Evolutionary conservation across 1,140 invertebrate species (phyloP).

Genomic region (Philaenus spumarius): DNA sequence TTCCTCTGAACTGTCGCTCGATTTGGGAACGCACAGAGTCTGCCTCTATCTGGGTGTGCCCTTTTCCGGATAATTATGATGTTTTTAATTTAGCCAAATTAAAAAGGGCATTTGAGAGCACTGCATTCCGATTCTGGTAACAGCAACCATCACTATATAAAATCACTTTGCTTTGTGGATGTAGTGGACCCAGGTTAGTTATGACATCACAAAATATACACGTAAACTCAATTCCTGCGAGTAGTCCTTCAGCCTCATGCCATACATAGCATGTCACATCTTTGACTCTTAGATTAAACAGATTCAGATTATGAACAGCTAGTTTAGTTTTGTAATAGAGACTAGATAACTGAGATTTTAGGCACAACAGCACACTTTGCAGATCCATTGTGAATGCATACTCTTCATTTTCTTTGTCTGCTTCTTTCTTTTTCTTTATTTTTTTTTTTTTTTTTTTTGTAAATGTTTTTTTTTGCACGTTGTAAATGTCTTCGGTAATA

Average conservation of each 20-base stretch:
- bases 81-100: not conserved
- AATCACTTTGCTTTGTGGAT: not conserved
- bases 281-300: slow-evolving; percentile 23
- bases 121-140: too few species aligned
- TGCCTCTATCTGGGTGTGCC: too few species aligned
- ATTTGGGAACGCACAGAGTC: too few species aligned
- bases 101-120: too few species aligned
- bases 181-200: not conserved
- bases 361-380: slow-evolving; percentile 21
- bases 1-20: too few species aligned
- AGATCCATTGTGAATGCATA: slow-evolving; percentile 18
- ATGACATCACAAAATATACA: slow-evolving; percentile 1
- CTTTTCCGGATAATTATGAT: not conserved
- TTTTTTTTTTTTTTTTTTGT: too few species aligned
- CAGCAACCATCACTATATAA: not conserved
- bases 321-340: slow-evolving; percentile 32
- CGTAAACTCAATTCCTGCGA: slow-evolving; percentile 21
- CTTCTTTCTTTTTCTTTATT: not conserved
- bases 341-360: slow-evolving; percentile 23
- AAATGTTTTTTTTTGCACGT: too few species aligned
- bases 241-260: slow-evolving; percentile 29
- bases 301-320: slow-evolving; percentile 27
- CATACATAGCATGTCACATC: slow-evolving; percentile 28
- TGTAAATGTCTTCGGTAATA: not conserved
- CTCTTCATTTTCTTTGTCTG: not conserved